Evolutionary conservation across 2,113 vertebrate species (phyloP).

Genomic region (Dipodomys spectabilis): DNA sequence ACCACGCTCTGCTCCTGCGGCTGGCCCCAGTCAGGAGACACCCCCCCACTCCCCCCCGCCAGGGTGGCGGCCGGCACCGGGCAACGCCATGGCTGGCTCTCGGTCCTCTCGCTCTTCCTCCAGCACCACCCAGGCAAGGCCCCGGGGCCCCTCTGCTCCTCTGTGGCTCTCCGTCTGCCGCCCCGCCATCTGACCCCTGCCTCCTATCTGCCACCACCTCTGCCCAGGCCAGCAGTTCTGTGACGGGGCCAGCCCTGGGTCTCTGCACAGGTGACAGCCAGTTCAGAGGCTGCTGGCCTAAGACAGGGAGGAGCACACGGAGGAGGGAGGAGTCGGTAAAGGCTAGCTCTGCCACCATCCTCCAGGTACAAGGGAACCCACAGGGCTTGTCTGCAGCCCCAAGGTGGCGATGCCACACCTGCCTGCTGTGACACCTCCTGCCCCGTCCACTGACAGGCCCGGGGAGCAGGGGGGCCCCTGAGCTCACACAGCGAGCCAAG

Average conservation of each 20-base stretch:
- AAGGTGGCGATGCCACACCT: too few species aligned
- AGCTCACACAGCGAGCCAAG: background rate
- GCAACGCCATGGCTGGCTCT: rapidly evolving
- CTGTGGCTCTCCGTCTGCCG: rapidly evolving
- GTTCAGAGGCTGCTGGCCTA: background rate
- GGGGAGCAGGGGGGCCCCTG: background rate
- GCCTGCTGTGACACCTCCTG: too few species aligned
- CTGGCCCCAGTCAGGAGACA: background rate
- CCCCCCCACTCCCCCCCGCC: background rate
- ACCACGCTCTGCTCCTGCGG: background rate
- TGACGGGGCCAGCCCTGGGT: conserved; percentile 29
- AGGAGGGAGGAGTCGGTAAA: background rate
- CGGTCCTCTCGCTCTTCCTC: background rate
- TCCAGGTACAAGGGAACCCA: background rate
- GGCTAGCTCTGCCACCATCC: background rate
- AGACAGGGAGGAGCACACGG: background rate
- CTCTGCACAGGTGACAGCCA: conserved; percentile 36
- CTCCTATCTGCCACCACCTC: background rate
- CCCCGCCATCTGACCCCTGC: background rate
- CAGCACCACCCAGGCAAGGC: rapidly evolving
- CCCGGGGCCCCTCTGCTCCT: background rate
- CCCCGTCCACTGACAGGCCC: too few species aligned
- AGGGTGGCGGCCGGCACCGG: background rate
- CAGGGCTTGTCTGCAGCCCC: too few species aligned
- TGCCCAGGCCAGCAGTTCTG: rapidly evolving